Evolutionary conservation across 1,140 invertebrate species (phyloP), one percentile per base, ranked within the genome.

Genomic region (Drosophila setifemur): DNA sequence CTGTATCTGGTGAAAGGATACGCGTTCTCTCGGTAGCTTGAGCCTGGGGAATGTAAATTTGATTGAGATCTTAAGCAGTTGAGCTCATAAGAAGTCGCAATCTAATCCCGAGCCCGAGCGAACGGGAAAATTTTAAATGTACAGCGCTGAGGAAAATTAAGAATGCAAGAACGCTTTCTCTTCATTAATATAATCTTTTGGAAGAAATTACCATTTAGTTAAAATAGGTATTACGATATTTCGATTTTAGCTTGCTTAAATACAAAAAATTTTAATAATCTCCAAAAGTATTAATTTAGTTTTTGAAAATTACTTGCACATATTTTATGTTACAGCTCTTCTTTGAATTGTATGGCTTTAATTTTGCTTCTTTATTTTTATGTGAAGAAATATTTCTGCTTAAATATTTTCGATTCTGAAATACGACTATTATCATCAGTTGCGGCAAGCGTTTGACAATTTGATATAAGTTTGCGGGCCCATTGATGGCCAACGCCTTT

Each of bases 41-140:
- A n/a, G 23, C n/a, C n/a, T n/a, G n/a, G 19, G 14, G 25, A 63
- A 64, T 64, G 60, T 63, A 64, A 64, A 64, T 64, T 64, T 49
- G 57, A 64, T 63, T 63, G 42, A 48, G 57, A 64, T 64, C 42
- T 64, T 63, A 63, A 63, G 60, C 55, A 49, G 7, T n/a, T 2
- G 19, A 31, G 14, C 33, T 49, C 19, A 25, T 25, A 14, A 63
- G 64, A 35, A 5, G 52, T 45, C 47, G 18, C 18, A 9, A 6
- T 19, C 35, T 52, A 52, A 43, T 52, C 43, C 35, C 21, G 14
- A 14, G 35, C 33, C 21, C 48, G 25, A 21, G 21, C n/a, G 21
- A 14, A 31, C 26, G 4, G 19, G 54, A 28, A 57, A 60, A 48
- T 40, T 3, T 18, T 12, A 40, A 64, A 43, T 43, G 37, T 58